Percentiles rank a stretch among this genome's conserved stretches.
Conservation (phyloP, 1,140 invertebrate species). For the Diachasmimorpha longicaudata region DNA sequence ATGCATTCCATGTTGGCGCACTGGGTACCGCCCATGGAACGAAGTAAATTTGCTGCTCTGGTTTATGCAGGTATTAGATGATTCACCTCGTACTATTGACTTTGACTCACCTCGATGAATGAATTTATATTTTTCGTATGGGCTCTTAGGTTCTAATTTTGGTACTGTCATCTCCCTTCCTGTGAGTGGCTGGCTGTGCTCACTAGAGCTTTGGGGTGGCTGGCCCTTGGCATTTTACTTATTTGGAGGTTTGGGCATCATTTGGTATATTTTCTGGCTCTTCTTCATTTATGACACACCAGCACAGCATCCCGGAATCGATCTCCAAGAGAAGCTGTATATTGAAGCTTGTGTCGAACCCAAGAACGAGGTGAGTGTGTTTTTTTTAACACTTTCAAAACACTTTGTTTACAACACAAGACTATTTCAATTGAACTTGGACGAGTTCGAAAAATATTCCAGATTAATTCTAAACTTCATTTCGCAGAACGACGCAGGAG, state of each 20-base stretch:
- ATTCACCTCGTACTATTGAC: not conserved
- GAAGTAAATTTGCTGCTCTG: constrained; percentile 80
- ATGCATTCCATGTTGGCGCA: constrained; percentile 82
- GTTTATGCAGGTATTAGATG: constrained; percentile 73
- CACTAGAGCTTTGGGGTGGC: constrained; percentile 70
- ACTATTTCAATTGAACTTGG: no score
- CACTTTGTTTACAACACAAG: no score
- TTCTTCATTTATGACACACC: constrained; percentile 79
- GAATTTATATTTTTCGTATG: not conserved
- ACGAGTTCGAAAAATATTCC: no score
- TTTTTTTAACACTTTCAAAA: no score
- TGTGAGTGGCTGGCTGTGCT: constrained; percentile 76
- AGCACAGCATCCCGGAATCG: constrained; percentile 79
- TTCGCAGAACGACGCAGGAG: constrained; percentile 40
- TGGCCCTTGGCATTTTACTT: constrained; percentile 84
- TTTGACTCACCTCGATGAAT: not conserved
- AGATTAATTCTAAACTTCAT: not conserved
- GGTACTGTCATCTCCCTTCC: constrained; percentile 80
- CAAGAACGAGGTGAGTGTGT: constrained; percentile 43
- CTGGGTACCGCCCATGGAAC: constrained; percentile 82
- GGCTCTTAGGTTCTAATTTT: constrained; percentile 61
- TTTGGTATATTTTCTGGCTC: constrained; percentile 84
- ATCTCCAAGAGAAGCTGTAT: constrained; percentile 70
- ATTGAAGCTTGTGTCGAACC: constrained; percentile 67
- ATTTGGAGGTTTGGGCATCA: constrained; percentile 74